Conservation (phyloP, 2,113 vertebrate species). For the Gymnogyps californianus region DNA sequence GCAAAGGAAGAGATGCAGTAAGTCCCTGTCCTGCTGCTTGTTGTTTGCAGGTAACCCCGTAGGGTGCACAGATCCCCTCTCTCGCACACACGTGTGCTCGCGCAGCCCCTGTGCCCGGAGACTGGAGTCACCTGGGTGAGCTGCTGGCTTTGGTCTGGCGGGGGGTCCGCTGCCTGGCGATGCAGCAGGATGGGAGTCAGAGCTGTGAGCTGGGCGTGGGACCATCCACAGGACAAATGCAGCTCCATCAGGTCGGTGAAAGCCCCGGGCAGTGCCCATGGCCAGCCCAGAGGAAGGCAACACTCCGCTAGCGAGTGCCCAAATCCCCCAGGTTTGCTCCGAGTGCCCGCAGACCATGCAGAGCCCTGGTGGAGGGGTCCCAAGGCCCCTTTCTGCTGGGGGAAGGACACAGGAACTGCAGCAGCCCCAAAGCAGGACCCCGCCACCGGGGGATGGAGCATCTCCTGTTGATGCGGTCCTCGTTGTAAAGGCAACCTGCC, state of each 20-base stretch:
- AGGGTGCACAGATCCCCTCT: neutral
- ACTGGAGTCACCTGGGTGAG: neutral
- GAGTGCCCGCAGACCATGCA: rapidly evolving
- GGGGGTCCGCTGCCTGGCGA: rapidly evolving
- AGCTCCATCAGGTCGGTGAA: neutral
- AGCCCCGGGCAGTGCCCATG: rapidly evolving
- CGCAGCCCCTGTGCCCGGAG: neutral
- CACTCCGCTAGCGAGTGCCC: neutral
- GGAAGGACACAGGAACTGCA: neutral
- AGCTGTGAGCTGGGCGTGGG: neutral
- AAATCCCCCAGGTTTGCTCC: neutral
- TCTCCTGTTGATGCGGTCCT: neutral
- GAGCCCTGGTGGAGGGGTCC: neutral
- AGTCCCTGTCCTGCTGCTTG: conserved; percentile 46
- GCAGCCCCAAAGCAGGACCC: neutral
- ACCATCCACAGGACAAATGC: neutral
- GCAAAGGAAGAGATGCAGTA: conserved; percentile 81
- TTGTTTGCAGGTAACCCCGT: neutral
- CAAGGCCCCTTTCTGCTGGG: neutral
- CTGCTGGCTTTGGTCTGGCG: neutral
- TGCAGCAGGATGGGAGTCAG: neutral
- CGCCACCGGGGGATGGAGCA: rapidly evolving
- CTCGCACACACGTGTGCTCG: rapidly evolving
- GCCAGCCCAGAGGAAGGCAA: neutral
- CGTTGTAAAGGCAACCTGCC: rapidly evolving